These are phyloP conservation scores for Rhinophrynus dorsalis DNA, from an alignment of 2,797 vertebrate genomes.

Conservation along the genomic window DNA sequence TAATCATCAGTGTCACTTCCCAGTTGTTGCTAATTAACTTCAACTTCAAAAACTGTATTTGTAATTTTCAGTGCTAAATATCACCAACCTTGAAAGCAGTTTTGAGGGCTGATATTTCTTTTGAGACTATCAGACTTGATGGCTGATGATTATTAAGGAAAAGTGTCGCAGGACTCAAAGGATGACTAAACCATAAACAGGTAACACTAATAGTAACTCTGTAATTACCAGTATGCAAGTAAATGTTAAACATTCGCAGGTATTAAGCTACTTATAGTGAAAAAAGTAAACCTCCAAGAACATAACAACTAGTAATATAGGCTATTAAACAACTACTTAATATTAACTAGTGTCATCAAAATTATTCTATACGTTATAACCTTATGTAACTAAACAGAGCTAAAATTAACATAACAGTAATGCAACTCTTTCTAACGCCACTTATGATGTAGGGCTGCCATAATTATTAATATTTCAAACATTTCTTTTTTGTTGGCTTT, in stretches of 20 bases:
- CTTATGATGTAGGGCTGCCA: conserved; percentile 75
- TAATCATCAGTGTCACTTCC: conserved; percentile 85
- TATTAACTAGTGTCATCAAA: conserved; percentile 89
- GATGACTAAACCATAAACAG: conserved; percentile 99
- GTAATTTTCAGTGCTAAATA: conserved; percentile 92
- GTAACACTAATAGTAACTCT: conserved; percentile 96
- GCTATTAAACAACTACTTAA: conserved; percentile 87
- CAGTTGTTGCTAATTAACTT: conserved; percentile 85
- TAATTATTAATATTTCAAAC: conserved; percentile 74
- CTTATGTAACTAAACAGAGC: conserved; percentile 86
- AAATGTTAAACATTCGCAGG: conserved; percentile 85
- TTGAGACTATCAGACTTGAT: conserved; percentile 97
- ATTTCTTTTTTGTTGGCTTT: conserved; percentile 78
- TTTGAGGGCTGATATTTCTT: conserved; percentile 92
- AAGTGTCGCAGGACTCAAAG: conserved; percentile 94
- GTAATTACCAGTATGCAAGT: conserved; percentile 89
- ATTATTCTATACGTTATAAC: conserved; percentile 82
- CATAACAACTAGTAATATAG: conserved; percentile 86
- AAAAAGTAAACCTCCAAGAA: conserved; percentile 99
- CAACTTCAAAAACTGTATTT: conserved; percentile 88
- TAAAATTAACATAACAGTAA: conserved; percentile 91
- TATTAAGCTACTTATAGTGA: conserved; percentile 95
- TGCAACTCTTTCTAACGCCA: conserved; percentile 85
- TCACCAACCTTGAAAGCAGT: conserved; percentile 85
- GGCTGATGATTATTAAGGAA: conserved; percentile 94